phyloP scores from a whole-genome alignment of 2,113 vertebrate genomes.

The Cynopterus brachyotis region DNA sequence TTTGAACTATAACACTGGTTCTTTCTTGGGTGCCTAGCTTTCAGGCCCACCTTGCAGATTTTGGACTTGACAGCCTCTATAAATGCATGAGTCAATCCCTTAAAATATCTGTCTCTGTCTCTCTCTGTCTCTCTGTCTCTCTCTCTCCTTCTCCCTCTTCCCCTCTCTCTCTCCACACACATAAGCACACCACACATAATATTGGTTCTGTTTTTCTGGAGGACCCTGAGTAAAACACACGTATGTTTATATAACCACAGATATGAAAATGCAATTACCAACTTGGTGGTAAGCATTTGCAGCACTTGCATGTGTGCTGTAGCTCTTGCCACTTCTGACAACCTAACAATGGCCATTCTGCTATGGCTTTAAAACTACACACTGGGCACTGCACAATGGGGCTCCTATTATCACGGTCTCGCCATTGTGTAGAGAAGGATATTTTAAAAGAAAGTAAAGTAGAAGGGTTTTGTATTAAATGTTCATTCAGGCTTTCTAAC shows the following conservation, averaged over 20 bases:
- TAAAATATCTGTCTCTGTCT: background rate
- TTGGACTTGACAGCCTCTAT: background rate
- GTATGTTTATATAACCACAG: background rate
- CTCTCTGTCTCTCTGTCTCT: no score
- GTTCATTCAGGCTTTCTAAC: conserved; percentile 45
- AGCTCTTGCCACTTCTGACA: background rate
- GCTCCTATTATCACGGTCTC: background rate
- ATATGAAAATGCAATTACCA: background rate
- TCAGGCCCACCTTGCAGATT: background rate
- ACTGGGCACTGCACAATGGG: background rate
- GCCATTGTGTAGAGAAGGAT: background rate
- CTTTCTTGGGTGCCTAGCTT: background rate
- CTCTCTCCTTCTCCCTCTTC: no score
- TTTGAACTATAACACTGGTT: background rate
- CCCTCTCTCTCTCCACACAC: background rate
- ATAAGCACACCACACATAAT: background rate
- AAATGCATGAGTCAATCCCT: background rate
- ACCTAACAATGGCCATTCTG: background rate
- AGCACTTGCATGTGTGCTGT: background rate
- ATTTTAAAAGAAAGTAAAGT: background rate
- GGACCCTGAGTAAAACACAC: background rate
- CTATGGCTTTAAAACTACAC: background rate
- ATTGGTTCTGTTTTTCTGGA: background rate
- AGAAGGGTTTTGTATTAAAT: conserved; percentile 44
- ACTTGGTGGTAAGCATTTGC: background rate